Conservation (phyloP, 2,888 invertebrate species). For the Mactromeris polynyma region DNA sequence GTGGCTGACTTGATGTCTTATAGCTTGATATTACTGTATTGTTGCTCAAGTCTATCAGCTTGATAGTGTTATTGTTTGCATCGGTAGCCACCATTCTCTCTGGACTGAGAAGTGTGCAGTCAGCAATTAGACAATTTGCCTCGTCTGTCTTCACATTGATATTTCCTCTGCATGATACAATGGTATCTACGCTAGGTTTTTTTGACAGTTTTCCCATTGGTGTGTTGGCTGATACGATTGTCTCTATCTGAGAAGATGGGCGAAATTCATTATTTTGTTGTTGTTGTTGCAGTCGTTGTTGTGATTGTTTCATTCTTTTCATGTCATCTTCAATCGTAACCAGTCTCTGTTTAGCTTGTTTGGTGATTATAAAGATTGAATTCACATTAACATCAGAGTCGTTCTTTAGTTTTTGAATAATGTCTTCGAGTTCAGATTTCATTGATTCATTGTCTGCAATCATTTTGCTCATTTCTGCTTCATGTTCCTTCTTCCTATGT, state of each 20-base stretch:
- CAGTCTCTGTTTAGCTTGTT: too few species aligned
- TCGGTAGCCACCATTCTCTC: neutral
- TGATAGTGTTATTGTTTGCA: neutral
- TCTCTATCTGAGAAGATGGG: neutral
- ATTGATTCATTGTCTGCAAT: constrained; percentile 1
- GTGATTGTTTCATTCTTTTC: neutral
- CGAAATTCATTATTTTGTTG: neutral
- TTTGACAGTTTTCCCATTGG: neutral
- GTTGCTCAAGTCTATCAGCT: neutral
- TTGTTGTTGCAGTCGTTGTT: neutral
- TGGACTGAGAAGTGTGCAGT: too few species aligned
- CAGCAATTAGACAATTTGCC: neutral
- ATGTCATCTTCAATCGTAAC: neutral
- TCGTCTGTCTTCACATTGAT: neutral
- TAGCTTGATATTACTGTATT: neutral
- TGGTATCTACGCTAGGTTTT: neutral
- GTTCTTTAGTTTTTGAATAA: neutral
- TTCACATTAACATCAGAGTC: neutral
- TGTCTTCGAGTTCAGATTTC: too few species aligned
- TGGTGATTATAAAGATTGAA: neutral
- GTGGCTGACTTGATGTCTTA: neutral
- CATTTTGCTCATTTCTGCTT: neutral
- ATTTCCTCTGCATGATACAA: neutral
- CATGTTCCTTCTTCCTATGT: neutral
- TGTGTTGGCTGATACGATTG: neutral